Conservation (phyloP, 30 jellyfish, hydroid and myxozoan species). For the Turritopsis rubra region DNA sequence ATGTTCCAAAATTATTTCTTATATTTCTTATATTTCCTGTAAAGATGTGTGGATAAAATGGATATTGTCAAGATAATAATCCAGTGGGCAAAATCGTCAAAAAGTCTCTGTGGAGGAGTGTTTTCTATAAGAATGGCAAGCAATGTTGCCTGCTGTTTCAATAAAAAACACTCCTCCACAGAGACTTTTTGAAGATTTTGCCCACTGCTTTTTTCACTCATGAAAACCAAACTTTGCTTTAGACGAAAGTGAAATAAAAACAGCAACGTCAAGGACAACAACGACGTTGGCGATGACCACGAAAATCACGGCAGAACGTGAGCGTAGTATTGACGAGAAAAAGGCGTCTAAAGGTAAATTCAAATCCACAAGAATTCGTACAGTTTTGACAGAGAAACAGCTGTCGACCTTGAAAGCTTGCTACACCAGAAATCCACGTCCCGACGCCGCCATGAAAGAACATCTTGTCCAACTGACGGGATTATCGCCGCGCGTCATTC, state of each 20-base stretch:
- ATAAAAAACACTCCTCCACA: no score
- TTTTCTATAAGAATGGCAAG: no score
- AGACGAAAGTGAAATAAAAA: background rate
- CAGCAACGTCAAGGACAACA: background rate
- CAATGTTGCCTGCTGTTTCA: no score
- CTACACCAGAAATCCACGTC: slow-evolving; percentile 83
- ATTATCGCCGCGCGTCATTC: slow-evolving; percentile 64
- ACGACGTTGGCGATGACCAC: background rate
- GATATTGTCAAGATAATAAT: no score
- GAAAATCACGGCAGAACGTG: slow-evolving; percentile 19
- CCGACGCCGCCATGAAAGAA: slow-evolving; percentile 76
- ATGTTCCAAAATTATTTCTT: no score
- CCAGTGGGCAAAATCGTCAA: no score
- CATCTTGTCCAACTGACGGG: slow-evolving; percentile 78
- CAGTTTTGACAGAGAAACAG: slow-evolving; percentile 72
- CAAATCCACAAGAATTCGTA: slow-evolving; percentile 71
- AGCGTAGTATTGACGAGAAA: slow-evolving; percentile 19
- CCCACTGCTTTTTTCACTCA: no score
- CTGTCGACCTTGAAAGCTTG: slow-evolving; percentile 60
- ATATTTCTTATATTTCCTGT: no score
- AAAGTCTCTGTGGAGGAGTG: no score
- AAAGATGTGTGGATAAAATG: no score
- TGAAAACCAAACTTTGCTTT: no score
- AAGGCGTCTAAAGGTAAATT: slow-evolving; percentile 24
- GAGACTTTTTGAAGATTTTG: no score